Evolutionary conservation across 2,113 vertebrate genomes (phyloP), one percentile per base, ranked within the genome.

Genomic region (Scomber colias): DNA sequence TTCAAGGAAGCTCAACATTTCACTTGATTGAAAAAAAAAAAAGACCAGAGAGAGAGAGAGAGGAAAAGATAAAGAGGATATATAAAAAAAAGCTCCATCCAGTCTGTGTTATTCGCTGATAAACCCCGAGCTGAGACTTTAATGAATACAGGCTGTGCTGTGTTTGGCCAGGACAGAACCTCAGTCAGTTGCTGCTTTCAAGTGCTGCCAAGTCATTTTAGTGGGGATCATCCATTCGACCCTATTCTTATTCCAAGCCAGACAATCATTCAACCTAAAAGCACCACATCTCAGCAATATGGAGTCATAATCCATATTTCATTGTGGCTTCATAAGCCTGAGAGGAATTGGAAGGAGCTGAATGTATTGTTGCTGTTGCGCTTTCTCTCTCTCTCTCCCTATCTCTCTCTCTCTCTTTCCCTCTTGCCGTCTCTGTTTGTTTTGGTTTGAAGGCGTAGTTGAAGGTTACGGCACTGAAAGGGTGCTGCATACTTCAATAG

Each of bases 191-290:
- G 16, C 71, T 59, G 86, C 93, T 92, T 93, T 92, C 86, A 93
- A 87, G 76, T 68, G 69, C 81, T 91, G 92, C 92, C 93, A 94
- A 90, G 84, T 95, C 80, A 88, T 90, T 92, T 92, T 80, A 89
- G 73, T 61, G 73, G 65, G 84, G 90, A 92, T 94, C 90, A 90
- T 88, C 89, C 64, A 48, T 77, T 75, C 66, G 54, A 81, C 74
- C 82, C 63, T 71, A 31, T 84, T 87, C 85, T 89, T 82, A 82
- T 83, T 88, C 84, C 60, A 73, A 69, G 81, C 84, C 74, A 81
- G 82, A 87, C 81, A 71, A 79, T 92, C 75, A 72, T 73, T 87
- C 74, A 85, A 53, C 68, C 66, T 80, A 75, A 88, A 85, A 79
- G 89, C 75, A 44, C 72, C 68, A 21, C 81, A 68, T 79, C 76